A percentile compares a stretch with the other conserved stretches of the same genome.
phyloP scores from a whole-genome alignment of 2,113 vertebrate species.

The Megaleporinus macrocephalus region DNA sequence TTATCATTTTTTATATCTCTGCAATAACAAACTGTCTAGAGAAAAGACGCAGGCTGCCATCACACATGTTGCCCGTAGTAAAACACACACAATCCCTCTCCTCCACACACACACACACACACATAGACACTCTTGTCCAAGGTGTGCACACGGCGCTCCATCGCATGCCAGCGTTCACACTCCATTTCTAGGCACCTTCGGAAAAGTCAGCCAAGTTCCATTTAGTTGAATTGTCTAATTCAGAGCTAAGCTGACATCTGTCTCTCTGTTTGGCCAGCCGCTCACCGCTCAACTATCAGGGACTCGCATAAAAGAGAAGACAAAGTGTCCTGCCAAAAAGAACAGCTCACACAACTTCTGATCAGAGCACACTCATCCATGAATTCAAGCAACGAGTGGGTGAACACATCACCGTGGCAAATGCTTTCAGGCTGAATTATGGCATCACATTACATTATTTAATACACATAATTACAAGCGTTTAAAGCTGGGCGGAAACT shows the following conservation, averaged over 20 bases:
- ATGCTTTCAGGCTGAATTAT: neutral
- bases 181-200: slow-evolving; percentile 41
- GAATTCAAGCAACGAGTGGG: neutral
- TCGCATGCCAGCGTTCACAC: slow-evolving; percentile 22
- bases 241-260: slow-evolving; percentile 31
- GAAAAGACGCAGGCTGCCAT: slow-evolving; percentile 50
- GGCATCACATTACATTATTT: neutral
- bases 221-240: slow-evolving; percentile 34
- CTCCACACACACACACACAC: slow-evolving; percentile 11
- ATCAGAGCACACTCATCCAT: neutral
- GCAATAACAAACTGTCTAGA: slow-evolving; percentile 58
- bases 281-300: neutral
- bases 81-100: slow-evolving; percentile 30
- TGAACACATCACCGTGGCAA: neutral
- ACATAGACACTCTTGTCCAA: slow-evolving; percentile 9
- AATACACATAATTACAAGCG: neutral
- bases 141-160: neutral
- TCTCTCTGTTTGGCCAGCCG: slow-evolving; percentile 23
- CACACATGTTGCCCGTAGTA: slow-evolving; percentile 50
- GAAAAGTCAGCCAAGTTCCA: slow-evolving; percentile 48
- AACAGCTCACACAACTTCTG: slow-evolving; percentile 35
- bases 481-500: neutral
- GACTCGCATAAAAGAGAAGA: neutral
- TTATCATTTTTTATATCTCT: slow-evolving; percentile 62
- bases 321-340: slow-evolving; percentile 23